phyloP scores from a whole-genome alignment of 2,113 vertebrate species.

The Apteryx owenii region DNA sequence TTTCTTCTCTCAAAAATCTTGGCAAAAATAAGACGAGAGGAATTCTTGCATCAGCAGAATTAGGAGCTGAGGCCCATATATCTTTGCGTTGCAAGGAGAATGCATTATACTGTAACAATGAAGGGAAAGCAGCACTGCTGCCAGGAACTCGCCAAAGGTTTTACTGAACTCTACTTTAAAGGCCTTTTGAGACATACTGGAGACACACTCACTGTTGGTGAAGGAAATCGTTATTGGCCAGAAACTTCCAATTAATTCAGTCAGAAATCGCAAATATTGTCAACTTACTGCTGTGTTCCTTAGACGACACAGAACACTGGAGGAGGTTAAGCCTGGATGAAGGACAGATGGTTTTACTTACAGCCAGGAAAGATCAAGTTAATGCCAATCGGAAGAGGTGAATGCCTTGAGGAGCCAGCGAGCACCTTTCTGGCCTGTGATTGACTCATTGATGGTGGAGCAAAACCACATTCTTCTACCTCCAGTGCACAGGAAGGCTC shows the following conservation, averaged over 20 bases:
- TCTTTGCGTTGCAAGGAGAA: conserved; percentile 13
- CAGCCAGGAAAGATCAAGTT: background rate
- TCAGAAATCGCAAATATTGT: background rate
- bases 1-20: background rate
- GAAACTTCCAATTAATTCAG: background rate
- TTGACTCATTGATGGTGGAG: background rate
- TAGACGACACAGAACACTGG: background rate
- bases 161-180: background rate
- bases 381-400: background rate
- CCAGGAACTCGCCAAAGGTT: background rate
- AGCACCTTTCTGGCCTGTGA: conserved; percentile 7
- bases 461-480: background rate
- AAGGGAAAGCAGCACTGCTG: background rate
- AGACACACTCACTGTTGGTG: background rate
- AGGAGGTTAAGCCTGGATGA: background rate
- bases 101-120: background rate
- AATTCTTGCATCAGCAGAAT: conserved; percentile 65
- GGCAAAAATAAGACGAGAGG: background rate
- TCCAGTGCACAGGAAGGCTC: background rate
- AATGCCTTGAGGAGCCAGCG: background rate
- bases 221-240: background rate
- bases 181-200: background rate
- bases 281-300: background rate
- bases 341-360: conserved; percentile 30
- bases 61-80: conserved; percentile 34